Conservation (phyloP, 2,797 vertebrate genomes). For the Rousettus madagascariensis region DNA sequence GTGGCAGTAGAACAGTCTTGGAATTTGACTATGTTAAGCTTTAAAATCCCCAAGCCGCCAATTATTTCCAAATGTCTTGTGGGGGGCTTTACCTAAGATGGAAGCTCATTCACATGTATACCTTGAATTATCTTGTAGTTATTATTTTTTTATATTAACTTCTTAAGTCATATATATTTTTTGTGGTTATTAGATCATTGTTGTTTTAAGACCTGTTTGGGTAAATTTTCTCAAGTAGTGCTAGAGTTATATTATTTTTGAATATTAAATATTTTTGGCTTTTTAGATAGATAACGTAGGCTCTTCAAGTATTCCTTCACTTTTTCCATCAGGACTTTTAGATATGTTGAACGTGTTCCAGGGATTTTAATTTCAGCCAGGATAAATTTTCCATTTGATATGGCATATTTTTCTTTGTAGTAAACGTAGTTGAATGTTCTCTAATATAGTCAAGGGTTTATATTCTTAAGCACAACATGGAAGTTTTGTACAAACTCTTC, state of each 20-base stretch:
- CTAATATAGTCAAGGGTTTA: not conserved
- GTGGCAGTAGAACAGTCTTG: not conserved
- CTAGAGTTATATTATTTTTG: not conserved
- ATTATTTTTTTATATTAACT: not conserved
- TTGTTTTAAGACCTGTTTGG: slow-evolving; percentile 1
- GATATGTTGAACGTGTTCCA: not conserved
- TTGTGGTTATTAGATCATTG: not conserved
- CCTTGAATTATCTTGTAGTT: slow-evolving; percentile 23
- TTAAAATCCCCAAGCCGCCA: not conserved
- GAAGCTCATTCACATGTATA: not conserved
- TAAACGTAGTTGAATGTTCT: not conserved
- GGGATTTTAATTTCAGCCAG: not conserved
- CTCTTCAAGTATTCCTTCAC: not conserved
- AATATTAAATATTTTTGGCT: not conserved
- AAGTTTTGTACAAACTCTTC: not conserved
- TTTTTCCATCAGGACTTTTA: not conserved
- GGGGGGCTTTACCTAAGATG: not conserved
- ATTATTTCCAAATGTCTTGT: not conserved
- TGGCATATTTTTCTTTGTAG: not conserved
- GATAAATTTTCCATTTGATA: not conserved
- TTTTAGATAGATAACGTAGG: not conserved
- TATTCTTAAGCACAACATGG: not conserved
- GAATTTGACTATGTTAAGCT: not conserved
- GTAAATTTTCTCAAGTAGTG: not conserved
- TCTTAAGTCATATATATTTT: not conserved